phyloP scores from a whole-genome alignment of 2,113 vertebrate genomes.

The Halcyon senegalensis region DNA sequence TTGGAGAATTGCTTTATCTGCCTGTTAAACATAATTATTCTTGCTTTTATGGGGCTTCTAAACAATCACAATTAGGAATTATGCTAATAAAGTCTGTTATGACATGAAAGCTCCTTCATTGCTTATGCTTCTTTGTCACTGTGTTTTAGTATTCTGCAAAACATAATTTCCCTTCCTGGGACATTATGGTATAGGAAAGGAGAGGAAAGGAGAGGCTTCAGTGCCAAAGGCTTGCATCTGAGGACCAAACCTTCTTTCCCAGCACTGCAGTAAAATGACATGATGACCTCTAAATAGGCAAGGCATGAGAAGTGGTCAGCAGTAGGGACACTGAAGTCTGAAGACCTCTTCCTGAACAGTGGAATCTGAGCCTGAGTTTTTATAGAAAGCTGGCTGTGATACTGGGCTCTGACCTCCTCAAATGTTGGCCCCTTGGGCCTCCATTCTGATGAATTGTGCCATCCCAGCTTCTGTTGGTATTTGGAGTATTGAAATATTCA shows the following conservation, averaged over 20 bases:
- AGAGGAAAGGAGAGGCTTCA: neutral
- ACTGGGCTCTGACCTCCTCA: neutral
- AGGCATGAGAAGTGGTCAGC: neutral
- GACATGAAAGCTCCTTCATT: constrained; percentile 49
- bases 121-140: neutral
- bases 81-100: constrained; percentile 61
- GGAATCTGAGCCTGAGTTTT: neutral
- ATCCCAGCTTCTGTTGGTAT: neutral
- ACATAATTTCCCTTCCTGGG: neutral
- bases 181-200: neutral
- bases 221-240: neutral
- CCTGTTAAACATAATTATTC: constrained; percentile 72
- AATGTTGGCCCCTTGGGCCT: neutral
- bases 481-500: neutral
- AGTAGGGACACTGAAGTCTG: neutral
- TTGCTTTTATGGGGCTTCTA: constrained; percentile 64
- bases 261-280: neutral
- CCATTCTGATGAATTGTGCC: neutral
- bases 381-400: neutral
- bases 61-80: constrained; percentile 75
- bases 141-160: neutral
- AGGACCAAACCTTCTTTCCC: neutral
- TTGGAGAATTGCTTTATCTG: constrained; percentile 56
- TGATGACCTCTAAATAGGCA: neutral
- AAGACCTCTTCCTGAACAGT: neutral